phyloP scores from a whole-genome alignment of 2,888 invertebrate species.

The Corythucha ciliata region DNA sequence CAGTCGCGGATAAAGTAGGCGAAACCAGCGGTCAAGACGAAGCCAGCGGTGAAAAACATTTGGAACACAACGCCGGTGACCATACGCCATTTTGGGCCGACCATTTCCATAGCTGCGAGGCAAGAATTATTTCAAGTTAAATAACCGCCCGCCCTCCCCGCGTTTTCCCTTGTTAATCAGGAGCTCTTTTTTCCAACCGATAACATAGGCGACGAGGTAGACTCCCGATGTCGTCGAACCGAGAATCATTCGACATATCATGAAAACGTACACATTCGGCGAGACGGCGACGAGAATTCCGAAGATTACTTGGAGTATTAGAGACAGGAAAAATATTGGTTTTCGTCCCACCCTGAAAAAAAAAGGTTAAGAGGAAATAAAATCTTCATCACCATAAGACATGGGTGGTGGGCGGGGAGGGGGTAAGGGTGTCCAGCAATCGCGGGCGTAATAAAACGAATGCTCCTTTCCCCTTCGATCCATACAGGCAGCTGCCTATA shows the following conservation, averaged over 20 bases:
- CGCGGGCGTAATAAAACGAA: not conserved
- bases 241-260: slow-evolving; percentile 54
- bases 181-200: slow-evolving; percentile 47
- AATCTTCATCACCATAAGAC: not conserved
- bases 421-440: not conserved
- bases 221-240: slow-evolving; percentile 68
- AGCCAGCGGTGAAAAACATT: slow-evolving; percentile 65
- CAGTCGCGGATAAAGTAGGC: slow-evolving; percentile 59
- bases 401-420: no score
- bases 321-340: slow-evolving; percentile 60
- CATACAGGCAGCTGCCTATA: no score
- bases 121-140: slow-evolving; percentile 3
- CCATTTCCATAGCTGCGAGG: slow-evolving; percentile 54
- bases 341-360: slow-evolving; percentile 53
- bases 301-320: slow-evolving; percentile 58
- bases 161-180: not conserved
- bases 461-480: not conserved
- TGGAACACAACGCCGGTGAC: slow-evolving; percentile 63
- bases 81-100: slow-evolving; percentile 57
- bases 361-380: not conserved
- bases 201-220: slow-evolving; percentile 67
- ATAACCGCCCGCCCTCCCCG: not conserved
- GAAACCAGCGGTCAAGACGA: slow-evolving; percentile 56
- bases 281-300: slow-evolving; percentile 57
- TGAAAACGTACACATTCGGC: slow-evolving; percentile 59